Base-by-base conservation (phyloP, 2,888 invertebrate species). In the Xestia rhomboidea region DNA sequence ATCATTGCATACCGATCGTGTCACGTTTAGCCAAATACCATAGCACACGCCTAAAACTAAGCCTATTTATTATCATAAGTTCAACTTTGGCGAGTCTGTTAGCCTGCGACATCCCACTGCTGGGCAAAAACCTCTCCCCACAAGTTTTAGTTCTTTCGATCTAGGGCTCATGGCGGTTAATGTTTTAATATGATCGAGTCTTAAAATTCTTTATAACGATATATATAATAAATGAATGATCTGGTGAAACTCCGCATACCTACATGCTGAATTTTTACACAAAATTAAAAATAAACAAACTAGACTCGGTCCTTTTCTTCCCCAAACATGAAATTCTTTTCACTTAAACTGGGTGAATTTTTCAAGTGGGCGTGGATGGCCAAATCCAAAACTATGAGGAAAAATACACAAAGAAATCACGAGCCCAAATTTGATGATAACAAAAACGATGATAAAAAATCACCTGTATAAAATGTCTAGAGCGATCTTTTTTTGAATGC, bases 1-100 rank as follows among this genome's bases (percentile, higher is more conserved):
- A 91, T 93, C 92, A 93, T 83, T 86, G 78, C 85, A 83, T 87
- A 85, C 82, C 82, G 73, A 80, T 84, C 83, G 81, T 89, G 92
- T 91, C 93, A 94, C 92, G 93, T 93, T 91, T 87, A 76, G 81
- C 73, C 76, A 64, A 89, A 89, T 86, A 80, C 70, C 76, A 73
- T 79, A 66, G 54, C 46, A 64, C 76, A 71, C 74, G 75, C 72
- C 80, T 78, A 75, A 76, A 57, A 70, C 57, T 79, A 81, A 54
- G 24, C 46, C 60, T 77, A 60, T 51, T n/a, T 64, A 64, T 41
- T 38, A 13, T 24, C 13, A 15, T 24, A 41, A 4, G n/a, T 64
- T 41, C 27, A n/a, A 64, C n/a, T 27, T 41, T 41, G 8, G 41
- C 18, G 41, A n/a, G 13, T n/a, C 0, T 63, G 38, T n/a, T 34